Conservation (phyloP, 2,888 invertebrate species). For the Agrochola litura region DNA sequence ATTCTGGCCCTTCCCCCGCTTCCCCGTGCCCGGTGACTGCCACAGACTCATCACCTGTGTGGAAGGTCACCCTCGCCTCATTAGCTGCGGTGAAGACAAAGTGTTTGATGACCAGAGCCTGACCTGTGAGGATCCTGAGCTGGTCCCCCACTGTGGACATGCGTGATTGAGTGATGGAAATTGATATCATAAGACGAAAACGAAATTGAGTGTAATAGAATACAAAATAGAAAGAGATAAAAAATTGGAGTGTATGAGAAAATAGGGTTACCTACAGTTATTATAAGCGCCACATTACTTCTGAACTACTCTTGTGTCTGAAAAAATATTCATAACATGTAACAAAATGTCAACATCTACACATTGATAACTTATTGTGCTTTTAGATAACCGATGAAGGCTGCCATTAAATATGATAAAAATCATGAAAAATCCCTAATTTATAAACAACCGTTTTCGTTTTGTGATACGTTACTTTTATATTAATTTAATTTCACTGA, state of each 20-base stretch:
- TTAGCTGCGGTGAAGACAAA: conserved; percentile 96
- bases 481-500: conserved; percentile 72
- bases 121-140: conserved; percentile 95
- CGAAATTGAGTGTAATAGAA: conserved; percentile 50
- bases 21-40: conserved; percentile 96
- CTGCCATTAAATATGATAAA: not conserved
- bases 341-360: not conserved
- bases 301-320: not conserved
- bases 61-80: conserved; percentile 96
- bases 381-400: not conserved
- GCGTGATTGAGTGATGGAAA: conserved; percentile 72
- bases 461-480: conserved; percentile 73
- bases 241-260: not conserved
- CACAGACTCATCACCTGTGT: conserved; percentile 97
- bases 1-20: conserved; percentile 98
- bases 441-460: conserved; percentile 76
- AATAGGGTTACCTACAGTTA: too few species aligned
- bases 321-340: not conserved
- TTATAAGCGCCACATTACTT: not conserved
- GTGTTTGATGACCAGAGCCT: conserved; percentile 95
- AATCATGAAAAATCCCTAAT: not conserved
- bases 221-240: not conserved
- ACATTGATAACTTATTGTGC: not conserved
- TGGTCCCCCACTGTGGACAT: conserved; percentile 88
- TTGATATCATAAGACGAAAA: conserved; percentile 80